These are phyloP conservation scores for Anoplophora glabripennis DNA, from an alignment of 1,140 invertebrate genomes.

Conservation along the genomic window DNA sequence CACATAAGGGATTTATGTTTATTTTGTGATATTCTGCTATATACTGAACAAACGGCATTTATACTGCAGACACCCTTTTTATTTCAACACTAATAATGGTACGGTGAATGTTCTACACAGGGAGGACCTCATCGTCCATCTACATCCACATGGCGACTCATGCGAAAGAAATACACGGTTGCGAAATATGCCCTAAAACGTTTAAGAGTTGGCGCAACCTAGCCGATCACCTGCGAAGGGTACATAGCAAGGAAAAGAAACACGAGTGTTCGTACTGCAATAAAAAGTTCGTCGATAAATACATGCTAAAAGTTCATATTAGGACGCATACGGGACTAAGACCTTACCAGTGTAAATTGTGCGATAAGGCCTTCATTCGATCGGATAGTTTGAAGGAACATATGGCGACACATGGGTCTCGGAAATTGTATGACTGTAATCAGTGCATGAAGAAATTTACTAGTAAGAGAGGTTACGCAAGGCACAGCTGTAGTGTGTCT, in stretches of 20 bases:
- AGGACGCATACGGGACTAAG: conserved; percentile 33
- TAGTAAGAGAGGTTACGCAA: conserved; percentile 19
- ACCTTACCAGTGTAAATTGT: conserved; percentile 30
- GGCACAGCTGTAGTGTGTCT: conserved; percentile 19
- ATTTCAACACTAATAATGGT: too few relatives aligned
- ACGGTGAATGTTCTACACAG: conserved; percentile 9
- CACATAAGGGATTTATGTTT: too few relatives aligned
- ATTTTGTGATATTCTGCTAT: too few relatives aligned
- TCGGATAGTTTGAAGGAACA: conserved; percentile 30
- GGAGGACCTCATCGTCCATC: conserved; percentile 32
- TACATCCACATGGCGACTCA: conserved; percentile 36
- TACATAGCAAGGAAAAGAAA: conserved; percentile 33
- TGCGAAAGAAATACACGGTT: conserved; percentile 26
- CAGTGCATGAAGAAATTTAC: conserved; percentile 25
- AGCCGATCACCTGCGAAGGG: conserved; percentile 31
- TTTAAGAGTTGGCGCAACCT: conserved; percentile 34
- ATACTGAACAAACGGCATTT: too few relatives aligned
- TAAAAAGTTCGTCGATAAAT: conserved; percentile 34
- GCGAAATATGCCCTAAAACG: conserved; percentile 35
- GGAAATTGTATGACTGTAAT: conserved; percentile 18
- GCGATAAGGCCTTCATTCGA: conserved; percentile 26
- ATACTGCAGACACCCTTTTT: too few relatives aligned
- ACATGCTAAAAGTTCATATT: conserved; percentile 34
- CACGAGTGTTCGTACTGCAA: conserved; percentile 35
- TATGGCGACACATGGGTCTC: conserved; percentile 19